Evolutionary conservation across 2,113 vertebrate species (phyloP).

Genomic region (Trichomycterus rosablanca): DNA sequence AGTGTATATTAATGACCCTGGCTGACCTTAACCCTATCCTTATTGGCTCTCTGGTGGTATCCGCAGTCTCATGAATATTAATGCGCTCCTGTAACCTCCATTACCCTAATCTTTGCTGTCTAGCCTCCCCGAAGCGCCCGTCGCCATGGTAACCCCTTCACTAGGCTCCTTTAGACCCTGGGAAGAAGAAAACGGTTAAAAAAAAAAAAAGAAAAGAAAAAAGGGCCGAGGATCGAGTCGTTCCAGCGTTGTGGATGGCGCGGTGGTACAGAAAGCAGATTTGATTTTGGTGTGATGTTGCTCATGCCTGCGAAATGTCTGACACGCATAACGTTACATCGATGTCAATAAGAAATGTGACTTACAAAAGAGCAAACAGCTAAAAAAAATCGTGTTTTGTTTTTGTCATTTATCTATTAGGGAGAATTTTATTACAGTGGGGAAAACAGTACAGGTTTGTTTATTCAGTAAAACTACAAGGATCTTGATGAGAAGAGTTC

Average conservation of each 20-base stretch:
- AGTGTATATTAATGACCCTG: conserved; percentile 82
- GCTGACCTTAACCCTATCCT: conserved; percentile 80
- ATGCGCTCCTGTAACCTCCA: conserved; percentile 78
- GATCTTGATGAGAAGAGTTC: too few species aligned
- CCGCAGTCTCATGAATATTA: conserved; percentile 78
- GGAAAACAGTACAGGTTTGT: too few species aligned
- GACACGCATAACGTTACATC: neutral
- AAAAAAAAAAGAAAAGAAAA: conserved; percentile 52
- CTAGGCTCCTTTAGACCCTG: conserved; percentile 68
- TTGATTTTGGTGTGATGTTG: neutral
- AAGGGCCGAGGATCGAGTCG: conserved; percentile 47
- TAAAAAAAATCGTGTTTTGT: too few species aligned
- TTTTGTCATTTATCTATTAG: too few species aligned
- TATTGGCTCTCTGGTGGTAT: conserved; percentile 78
- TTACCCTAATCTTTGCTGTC: conserved; percentile 83
- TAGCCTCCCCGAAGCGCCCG: conserved; percentile 76
- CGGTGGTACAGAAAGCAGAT: conserved; percentile 3
- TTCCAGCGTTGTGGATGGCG: conserved; percentile 12
- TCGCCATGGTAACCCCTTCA: conserved; percentile 77
- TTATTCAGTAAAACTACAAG: too few species aligned
- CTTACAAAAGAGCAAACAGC: conserved; percentile 11
- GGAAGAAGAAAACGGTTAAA: conserved; percentile 57
- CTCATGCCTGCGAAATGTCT: neutral
- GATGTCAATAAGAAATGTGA: neutral
- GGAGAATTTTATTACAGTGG: too few species aligned